Evolutionary conservation across 2,113 vertebrate genomes (phyloP).

Genomic region (Promerops cafer): DNA sequence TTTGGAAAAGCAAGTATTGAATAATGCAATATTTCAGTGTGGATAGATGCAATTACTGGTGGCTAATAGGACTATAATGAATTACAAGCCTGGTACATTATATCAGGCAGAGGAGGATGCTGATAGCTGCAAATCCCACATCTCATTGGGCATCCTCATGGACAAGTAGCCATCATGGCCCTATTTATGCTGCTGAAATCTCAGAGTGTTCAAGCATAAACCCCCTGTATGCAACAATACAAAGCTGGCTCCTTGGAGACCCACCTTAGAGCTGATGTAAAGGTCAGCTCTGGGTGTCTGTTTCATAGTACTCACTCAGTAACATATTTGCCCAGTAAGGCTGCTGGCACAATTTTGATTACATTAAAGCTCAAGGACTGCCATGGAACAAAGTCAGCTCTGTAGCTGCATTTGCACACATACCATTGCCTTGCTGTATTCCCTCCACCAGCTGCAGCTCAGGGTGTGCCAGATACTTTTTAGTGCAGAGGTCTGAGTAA

Average conservation of each 20-base stretch:
- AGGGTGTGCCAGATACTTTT: not conserved
- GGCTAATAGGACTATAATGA: too few species aligned
- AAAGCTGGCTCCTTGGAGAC: not conserved
- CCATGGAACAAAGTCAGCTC: slow-evolving; percentile 17
- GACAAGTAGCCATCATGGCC: not conserved
- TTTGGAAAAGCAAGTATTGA: not conserved
- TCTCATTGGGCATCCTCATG: accelerated
- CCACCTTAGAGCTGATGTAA: not conserved
- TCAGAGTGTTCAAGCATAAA: not conserved
- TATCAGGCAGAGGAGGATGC: not conserved
- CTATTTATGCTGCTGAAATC: not conserved
- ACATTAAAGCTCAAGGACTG: not conserved
- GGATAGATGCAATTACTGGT: not conserved
- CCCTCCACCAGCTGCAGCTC: not conserved
- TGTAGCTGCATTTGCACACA: slow-evolving; percentile 27
- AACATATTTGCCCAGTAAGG: not conserved
- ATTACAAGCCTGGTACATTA: not conserved
- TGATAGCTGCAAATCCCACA: accelerated
- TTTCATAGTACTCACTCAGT: not conserved
- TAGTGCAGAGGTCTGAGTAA: not conserved
- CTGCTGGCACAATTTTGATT: not conserved
- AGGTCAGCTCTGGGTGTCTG: not conserved
- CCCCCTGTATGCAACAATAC: not conserved
- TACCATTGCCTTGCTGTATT: not conserved
- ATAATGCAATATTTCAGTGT: not conserved